phyloP scores from a whole-genome alignment of 2,888 invertebrate species.

The Zaprionus lineosus region DNA sequence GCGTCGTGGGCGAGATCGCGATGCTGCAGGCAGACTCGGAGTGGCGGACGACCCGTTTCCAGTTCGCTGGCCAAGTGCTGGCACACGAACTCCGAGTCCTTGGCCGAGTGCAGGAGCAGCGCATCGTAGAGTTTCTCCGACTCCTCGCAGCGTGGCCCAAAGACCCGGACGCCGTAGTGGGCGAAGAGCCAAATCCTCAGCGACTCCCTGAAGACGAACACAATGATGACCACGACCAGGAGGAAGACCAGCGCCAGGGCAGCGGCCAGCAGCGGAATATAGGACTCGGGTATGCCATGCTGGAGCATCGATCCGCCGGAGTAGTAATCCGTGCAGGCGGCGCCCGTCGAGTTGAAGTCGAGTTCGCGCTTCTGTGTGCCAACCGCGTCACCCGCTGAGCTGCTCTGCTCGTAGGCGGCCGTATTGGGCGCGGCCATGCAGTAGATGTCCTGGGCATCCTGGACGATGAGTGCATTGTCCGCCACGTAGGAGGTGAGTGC shows the following conservation, averaged over 20 bases:
- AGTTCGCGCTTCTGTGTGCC: slow-evolving; percentile 87
- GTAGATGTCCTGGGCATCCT: slow-evolving; percentile 91
- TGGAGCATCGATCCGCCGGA: slow-evolving; percentile 90
- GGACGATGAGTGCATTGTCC: slow-evolving; percentile 91
- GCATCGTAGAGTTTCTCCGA: slow-evolving; percentile 95
- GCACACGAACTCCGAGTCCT: slow-evolving; percentile 94
- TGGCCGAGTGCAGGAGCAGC: slow-evolving; percentile 95
- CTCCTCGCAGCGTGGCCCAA: slow-evolving; percentile 90
- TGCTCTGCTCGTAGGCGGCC: slow-evolving; percentile 37
- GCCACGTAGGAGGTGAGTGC: slow-evolving; percentile 92
- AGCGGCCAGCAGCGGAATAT: slow-evolving; percentile 92
- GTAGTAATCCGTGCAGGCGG: slow-evolving; percentile 92
- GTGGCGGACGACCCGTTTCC: slow-evolving; percentile 89
- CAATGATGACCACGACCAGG: slow-evolving; percentile 88
- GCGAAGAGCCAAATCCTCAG: slow-evolving; percentile 94
- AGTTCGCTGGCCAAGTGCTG: slow-evolving; percentile 92
- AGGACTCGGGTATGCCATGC: slow-evolving; percentile 90
- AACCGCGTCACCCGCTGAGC: background rate
- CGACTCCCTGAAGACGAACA: slow-evolving; percentile 93
- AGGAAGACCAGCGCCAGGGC: slow-evolving; percentile 90
- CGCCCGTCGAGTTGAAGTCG: slow-evolving; percentile 90
- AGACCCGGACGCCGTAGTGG: slow-evolving; percentile 92
- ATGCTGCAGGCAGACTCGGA: slow-evolving; percentile 94
- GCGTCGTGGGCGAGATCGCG: slow-evolving; percentile 91
- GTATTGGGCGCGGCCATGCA: slow-evolving; percentile 86